Percentiles rank a stretch among this genome's conserved stretches.
These are phyloP conservation scores for Graphium colonna DNA, from an alignment of 2,888 invertebrate genomes.

Conservation along the genomic window DNA sequence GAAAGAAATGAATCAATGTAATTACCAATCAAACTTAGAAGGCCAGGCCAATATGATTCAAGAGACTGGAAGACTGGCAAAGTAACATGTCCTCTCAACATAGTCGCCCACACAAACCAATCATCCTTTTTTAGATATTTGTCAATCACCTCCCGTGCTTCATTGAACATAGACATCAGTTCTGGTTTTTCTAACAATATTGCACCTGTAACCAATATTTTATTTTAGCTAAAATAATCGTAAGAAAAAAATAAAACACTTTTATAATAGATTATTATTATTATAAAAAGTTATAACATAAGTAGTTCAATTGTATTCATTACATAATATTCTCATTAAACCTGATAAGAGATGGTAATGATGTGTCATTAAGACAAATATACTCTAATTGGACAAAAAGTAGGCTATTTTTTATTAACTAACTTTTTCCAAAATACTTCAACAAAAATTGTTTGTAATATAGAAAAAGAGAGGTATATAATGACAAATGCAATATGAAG, in stretches of 20 bases:
- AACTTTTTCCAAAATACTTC: too few species aligned
- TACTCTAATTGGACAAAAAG: too few species aligned
- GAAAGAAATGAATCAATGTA: too few species aligned
- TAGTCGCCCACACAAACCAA: slow-evolving; percentile 99
- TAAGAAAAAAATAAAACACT: too few species aligned
- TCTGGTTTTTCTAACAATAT: slow-evolving; percentile 94
- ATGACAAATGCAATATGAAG: too few species aligned
- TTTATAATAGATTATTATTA: too few species aligned
- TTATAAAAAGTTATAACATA: too few species aligned
- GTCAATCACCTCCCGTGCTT: slow-evolving; percentile 87
- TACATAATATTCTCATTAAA: not conserved
- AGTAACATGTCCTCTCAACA: slow-evolving; percentile 97
- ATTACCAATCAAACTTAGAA: slow-evolving; percentile 89
- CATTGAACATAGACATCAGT: slow-evolving; percentile 94
- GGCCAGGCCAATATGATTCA: slow-evolving; percentile 99
- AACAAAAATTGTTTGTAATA: too few species aligned
- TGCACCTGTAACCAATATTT: slow-evolving; percentile 74
- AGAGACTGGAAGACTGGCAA: slow-evolving; percentile 98
- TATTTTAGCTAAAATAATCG: too few species aligned
- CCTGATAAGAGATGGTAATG: not conserved
- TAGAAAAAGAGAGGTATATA: too few species aligned
- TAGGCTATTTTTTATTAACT: too few species aligned
- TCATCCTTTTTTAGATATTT: slow-evolving; percentile 95
- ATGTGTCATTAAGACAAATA: not conserved
- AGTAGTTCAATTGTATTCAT: too few species aligned